Evolutionary conservation across 2,888 invertebrate genomes (phyloP), one percentile per base, ranked within the genome.

Genomic region (Hirtodrosophila duncani): DNA sequence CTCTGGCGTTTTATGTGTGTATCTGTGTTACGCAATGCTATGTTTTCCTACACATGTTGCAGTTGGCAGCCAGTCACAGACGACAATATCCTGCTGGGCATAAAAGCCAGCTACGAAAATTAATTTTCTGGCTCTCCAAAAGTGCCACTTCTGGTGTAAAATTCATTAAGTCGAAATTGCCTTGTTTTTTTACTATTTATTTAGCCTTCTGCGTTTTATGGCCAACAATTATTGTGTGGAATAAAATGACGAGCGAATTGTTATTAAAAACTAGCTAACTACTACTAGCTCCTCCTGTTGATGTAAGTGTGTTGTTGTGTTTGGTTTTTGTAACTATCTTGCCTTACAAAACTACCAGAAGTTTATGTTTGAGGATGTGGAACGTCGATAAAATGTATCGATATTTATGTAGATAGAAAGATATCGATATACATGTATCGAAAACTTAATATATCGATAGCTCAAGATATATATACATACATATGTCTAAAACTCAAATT

Each of bases 61-160:
- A 63, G 49, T 60, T 50, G 45, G 43, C 45, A 37, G 46, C 33
- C 42, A 55, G 53, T 49, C 49, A 46, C 33, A 44, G 29, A 9
- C 39, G 46, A 33, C 44, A 38, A 36, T 45, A 46, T 63, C 66
- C 44, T 37, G 78, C 66, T 72, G 80, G 69, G 57, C 66, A 52
- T 43, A 34, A 62, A 67, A 53, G 49, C 44, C 44, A 50, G 46
- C 64, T 53, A 63, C 63, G 62, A 45, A 71, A 80, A 72, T 75
- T 72, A 59, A 80, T 80, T 72, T 65, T 48, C 59, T 48, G 34
- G 77, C 59, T 65, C 43, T 26, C 21, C n/a, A 39, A 60, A 39
- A 30, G 50, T 43, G 20, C 21, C 8, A 27, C 21, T 17, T 52
- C 38, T 41, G 41, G 23, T 43, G 48, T 52, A 59, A 63, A 67